These are phyloP conservation scores for Paelopatides confundens DNA, from an alignment of 53 echinoderm and acorn worm genomes.

Conservation along the genomic window DNA sequence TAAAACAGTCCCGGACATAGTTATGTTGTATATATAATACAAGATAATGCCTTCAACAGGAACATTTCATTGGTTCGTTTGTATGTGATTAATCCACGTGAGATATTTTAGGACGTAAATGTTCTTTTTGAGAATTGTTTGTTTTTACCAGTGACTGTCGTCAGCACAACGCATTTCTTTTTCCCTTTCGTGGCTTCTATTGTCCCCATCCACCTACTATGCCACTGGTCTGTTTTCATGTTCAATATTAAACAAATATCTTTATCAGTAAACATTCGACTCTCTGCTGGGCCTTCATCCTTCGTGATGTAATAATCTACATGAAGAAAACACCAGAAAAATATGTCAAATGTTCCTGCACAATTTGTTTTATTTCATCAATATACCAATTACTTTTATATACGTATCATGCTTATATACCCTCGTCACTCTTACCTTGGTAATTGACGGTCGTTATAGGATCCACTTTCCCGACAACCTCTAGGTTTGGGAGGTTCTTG, in stretches of 20 bases:
- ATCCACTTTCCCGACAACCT: slow-evolving; percentile 90
- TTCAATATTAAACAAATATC: background rate
- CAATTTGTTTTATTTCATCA: too few species aligned
- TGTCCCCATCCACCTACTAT: background rate
- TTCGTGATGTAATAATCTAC: background rate
- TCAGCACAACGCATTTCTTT: background rate
- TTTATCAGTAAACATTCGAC: background rate
- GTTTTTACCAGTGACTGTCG: background rate
- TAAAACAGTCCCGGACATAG: too few species aligned
- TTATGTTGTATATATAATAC: too few species aligned
- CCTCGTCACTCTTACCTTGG: slow-evolving; percentile 70
- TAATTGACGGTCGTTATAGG: slow-evolving; percentile 82
- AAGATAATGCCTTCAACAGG: too few species aligned
- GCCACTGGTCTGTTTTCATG: background rate
- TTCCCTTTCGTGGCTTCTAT: background rate
- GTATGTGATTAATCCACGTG: too few species aligned
- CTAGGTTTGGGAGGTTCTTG: slow-evolving; percentile 90
- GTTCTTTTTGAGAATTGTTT: too few species aligned
- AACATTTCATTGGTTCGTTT: too few species aligned
- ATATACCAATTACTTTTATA: too few species aligned
- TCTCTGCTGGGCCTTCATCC: background rate
- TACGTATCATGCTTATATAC: too few species aligned
- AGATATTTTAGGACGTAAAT: too few species aligned
- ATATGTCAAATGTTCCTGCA: too few species aligned
- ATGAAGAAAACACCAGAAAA: too few species aligned